Conservation (phyloP, 2,888 invertebrate species). For the Drosophila subsilvestris region DNA sequence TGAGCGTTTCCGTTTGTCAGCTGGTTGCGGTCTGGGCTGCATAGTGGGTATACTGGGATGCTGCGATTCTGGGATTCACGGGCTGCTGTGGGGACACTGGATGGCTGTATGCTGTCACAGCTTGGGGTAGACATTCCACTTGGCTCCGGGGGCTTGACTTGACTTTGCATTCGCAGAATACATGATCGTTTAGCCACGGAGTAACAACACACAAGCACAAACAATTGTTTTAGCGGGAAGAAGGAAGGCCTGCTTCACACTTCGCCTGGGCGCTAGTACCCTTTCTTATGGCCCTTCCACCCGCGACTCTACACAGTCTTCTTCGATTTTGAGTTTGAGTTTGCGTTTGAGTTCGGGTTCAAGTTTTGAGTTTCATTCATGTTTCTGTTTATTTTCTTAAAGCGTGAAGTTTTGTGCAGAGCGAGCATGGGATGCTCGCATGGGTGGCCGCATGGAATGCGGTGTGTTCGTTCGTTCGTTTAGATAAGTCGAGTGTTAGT, state of each 20-base stretch:
- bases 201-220: constrained; percentile 59
- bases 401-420: constrained; percentile 46
- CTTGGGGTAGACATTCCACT: constrained; percentile 74
- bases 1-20: constrained; percentile 73
- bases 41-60: background rate
- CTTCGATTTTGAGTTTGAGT: constrained; percentile 17
- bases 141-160: constrained; percentile 27
- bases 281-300: background rate
- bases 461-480: constrained; percentile 15
- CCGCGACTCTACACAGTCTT: background rate
- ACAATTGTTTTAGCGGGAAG: constrained; percentile 73
- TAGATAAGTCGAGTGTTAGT: constrained; percentile 55
- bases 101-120: constrained; percentile 56
- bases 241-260: constrained; percentile 70
- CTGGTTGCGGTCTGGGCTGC: constrained; percentile 50
- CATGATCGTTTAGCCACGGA: constrained; percentile 46
- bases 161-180: constrained; percentile 62
- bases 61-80: constrained; percentile 1
- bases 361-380: constrained; percentile 47
- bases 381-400: constrained; percentile 49
- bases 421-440: constrained; percentile 48
- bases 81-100: constrained; percentile 3
- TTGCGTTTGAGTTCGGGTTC: constrained; percentile 23
- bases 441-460: constrained; percentile 65
- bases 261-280: constrained; percentile 55